A percentile compares a stretch with the other conserved stretches of the same genome.
These are phyloP conservation scores for Laodelphax striatellus DNA, from an alignment of 1,140 invertebrate genomes.

Conservation along the genomic window DNA sequence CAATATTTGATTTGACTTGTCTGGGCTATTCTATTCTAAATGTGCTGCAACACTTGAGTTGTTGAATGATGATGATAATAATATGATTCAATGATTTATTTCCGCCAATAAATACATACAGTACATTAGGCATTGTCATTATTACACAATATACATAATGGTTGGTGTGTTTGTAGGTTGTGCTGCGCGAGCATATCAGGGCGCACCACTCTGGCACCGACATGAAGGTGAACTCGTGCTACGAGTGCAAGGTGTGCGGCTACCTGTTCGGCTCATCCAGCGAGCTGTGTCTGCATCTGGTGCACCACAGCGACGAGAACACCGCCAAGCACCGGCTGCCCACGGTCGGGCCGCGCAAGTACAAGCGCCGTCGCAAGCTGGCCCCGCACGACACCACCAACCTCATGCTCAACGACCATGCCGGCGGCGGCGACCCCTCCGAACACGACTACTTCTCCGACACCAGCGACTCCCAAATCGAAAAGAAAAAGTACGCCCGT, in stretches of 20 bases:
- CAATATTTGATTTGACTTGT: too few relatives aligned
- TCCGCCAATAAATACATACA: too few relatives aligned
- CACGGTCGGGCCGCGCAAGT: slow-evolving; percentile 55
- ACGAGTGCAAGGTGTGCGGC: slow-evolving; percentile 61
- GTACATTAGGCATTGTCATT: too few relatives aligned
- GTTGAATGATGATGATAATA: too few relatives aligned
- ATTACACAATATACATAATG: too few relatives aligned
- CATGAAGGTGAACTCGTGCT: slow-evolving; percentile 42
- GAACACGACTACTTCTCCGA: slow-evolving; percentile 27
- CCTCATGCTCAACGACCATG: slow-evolving; percentile 23
- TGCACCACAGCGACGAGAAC: slow-evolving; percentile 70
- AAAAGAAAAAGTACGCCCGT: slow-evolving; percentile 29
- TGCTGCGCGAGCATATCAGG: slow-evolving; percentile 65
- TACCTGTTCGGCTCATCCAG: slow-evolving; percentile 51
- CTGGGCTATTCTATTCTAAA: too few relatives aligned
- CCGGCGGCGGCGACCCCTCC: not conserved
- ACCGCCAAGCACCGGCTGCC: slow-evolving; percentile 65
- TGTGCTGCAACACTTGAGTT: too few relatives aligned
- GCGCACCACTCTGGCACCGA: slow-evolving; percentile 71
- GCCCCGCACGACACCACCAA: slow-evolving; percentile 21
- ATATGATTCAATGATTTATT: too few relatives aligned
- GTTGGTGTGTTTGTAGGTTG: slow-evolving; percentile 37
- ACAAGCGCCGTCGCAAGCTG: slow-evolving; percentile 61
- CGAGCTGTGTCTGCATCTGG: slow-evolving; percentile 65
- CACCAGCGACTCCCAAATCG: slow-evolving; percentile 28